phyloP scores from a whole-genome alignment of 2,797 vertebrate species.

The Fistularia commersonii region DNA sequence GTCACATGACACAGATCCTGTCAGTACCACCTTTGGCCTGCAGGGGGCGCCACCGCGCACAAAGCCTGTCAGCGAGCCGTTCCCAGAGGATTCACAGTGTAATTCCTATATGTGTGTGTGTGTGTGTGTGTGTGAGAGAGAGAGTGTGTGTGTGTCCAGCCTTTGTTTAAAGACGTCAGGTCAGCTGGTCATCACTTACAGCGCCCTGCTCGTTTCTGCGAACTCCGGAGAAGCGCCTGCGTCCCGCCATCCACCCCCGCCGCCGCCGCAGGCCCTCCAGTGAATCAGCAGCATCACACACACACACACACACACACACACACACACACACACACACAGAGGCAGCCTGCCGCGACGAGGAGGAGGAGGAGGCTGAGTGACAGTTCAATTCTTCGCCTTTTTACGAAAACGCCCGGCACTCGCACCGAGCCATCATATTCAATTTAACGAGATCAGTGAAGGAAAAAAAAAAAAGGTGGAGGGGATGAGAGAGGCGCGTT shows the following conservation, averaged over 20 bases:
- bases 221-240: no score
- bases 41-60: no score
- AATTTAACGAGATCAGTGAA: constrained; percentile 45
- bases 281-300: constrained; percentile 3
- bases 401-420: constrained; percentile 27
- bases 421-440: constrained; percentile 44
- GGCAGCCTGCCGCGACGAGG: constrained; percentile 19
- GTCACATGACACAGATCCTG: no score
- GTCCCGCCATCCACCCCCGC: no score
- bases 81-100: constrained; percentile 49
- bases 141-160: constrained; percentile 7
- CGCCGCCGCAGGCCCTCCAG: no score
- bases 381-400: constrained; percentile 55
- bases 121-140: constrained; percentile 3
- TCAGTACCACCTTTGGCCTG: no score
- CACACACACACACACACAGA: constrained; percentile 2
- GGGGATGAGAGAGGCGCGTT: constrained; percentile 43
- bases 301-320: neutral
- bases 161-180: constrained; percentile 36
- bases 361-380: constrained; percentile 44
- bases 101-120: constrained; percentile 13
- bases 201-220: constrained; percentile 17
- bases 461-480: constrained; percentile 22
- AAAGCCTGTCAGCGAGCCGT: constrained; percentile 39
- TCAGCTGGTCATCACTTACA: constrained; percentile 23